Evolutionary conservation across 2,888 invertebrate genomes (phyloP).

Genomic region (Euzetes globulus): DNA sequence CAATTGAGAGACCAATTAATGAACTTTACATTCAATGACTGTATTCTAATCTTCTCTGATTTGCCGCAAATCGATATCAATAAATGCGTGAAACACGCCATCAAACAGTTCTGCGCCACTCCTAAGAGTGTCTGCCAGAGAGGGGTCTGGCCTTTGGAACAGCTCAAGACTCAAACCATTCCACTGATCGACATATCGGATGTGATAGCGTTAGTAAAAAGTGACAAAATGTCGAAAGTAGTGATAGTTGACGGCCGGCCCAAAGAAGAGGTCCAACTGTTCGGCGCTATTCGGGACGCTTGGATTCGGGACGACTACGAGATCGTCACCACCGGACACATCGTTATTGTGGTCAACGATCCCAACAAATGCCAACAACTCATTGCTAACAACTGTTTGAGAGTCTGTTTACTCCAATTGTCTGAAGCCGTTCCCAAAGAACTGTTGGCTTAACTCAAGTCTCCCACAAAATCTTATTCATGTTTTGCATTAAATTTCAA

Average conservation of each 20-base stretch:
- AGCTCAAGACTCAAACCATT: conserved; percentile 17
- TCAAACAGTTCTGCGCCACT: conserved; percentile 72
- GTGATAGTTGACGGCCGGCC: conserved; percentile 33
- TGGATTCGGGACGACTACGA: conserved; percentile 22
- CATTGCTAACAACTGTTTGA: conserved; percentile 20
- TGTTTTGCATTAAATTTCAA: too few species aligned
- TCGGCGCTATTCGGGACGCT: conserved; percentile 18
- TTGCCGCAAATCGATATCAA: conserved; percentile 95
- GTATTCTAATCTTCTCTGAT: conserved; percentile 96
- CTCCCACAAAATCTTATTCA: too few species aligned
- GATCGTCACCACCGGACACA: background rate
- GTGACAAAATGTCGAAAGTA: background rate
- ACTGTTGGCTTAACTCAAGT: background rate
- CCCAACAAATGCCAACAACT: conserved; percentile 16
- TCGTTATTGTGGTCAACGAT: conserved; percentile 29
- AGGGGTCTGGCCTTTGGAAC: conserved; percentile 29
- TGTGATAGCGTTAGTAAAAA: conserved; percentile 7
- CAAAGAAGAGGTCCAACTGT: conserved; percentile 29
- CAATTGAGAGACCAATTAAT: conserved; percentile 77
- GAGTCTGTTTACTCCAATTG: conserved; percentile 1
- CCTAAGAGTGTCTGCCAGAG: conserved; percentile 51
- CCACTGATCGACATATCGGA: conserved; percentile 36
- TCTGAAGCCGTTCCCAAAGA: background rate
- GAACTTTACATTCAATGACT: conserved; percentile 92
- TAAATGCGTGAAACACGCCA: conserved; percentile 78